These are phyloP conservation scores for Invenusta paracnida DNA, from an alignment of 2,888 invertebrate genomes.

Conservation along the genomic window DNA sequence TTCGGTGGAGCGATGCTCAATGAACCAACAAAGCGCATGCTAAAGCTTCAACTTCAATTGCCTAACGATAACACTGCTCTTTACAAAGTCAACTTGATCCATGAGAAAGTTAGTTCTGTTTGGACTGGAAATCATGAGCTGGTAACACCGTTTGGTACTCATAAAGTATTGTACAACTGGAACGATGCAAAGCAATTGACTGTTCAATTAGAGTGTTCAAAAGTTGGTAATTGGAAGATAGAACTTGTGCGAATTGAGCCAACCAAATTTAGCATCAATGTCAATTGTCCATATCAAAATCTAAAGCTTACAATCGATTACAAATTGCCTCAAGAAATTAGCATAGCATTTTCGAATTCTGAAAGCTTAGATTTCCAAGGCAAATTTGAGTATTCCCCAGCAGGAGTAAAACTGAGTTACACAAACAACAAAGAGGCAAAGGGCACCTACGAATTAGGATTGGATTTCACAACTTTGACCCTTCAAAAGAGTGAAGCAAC, in stretches of 20 bases:
- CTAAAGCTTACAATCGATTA: background rate
- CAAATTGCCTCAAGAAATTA: background rate
- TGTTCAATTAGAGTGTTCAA: background rate
- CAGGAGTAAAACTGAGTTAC: background rate
- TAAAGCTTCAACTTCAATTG: too few relatives aligned
- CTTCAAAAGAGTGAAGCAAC: background rate
- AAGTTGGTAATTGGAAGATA: background rate
- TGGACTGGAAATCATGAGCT: background rate
- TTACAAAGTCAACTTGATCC: background rate
- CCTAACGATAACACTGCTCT: too few relatives aligned
- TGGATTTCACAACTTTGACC: background rate
- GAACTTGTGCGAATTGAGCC: background rate
- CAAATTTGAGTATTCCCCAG: background rate
- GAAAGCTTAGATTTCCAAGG: background rate
- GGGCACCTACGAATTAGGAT: background rate
- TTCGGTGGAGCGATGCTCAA: too few relatives aligned
- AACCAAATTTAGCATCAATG: background rate
- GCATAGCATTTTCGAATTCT: background rate
- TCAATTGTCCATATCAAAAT: background rate
- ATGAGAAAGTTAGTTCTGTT: background rate
- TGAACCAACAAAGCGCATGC: too few relatives aligned
- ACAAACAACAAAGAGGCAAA: background rate
- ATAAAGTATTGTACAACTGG: background rate
- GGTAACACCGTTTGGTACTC: background rate
- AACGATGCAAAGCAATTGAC: background rate